Conservation (phyloP, 2,888 invertebrate genomes). For the Eupithecia tripunctaria region DNA sequence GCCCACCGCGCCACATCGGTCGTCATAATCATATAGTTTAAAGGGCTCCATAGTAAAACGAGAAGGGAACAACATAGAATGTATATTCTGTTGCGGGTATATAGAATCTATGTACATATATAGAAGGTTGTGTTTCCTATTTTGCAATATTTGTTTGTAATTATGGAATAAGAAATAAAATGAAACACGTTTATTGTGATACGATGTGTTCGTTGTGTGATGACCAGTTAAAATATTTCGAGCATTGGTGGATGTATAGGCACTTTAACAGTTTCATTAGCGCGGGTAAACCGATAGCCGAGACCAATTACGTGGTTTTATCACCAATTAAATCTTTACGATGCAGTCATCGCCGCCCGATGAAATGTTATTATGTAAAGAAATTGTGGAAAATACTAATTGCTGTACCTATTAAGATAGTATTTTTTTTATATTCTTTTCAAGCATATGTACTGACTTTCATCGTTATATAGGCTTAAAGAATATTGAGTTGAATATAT, state of each 20-base stretch:
- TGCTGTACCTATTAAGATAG: constrained; percentile 7
- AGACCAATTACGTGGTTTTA: constrained; percentile 51
- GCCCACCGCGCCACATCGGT: no score
- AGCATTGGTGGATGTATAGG: not conserved
- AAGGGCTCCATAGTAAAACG: no score
- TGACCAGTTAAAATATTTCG: not conserved
- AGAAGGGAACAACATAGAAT: no score
- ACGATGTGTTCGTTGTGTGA: not conserved
- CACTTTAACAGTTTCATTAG: constrained; percentile 68
- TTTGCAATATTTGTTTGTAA: no score
- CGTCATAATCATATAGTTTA: no score
- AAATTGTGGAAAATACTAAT: constrained; percentile 15
- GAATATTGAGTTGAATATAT: no score
- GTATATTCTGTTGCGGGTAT: no score
- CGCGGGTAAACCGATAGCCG: constrained; percentile 66
- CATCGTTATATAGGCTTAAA: no score
- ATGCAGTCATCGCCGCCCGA: constrained; percentile 43
- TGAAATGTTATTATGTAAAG: constrained; percentile 35
- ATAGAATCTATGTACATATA: no score
- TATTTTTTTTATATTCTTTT: not conserved
- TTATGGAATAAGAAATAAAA: no score
- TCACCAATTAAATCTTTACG: constrained; percentile 55
- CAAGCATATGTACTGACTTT: not conserved
- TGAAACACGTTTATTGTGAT: no score
- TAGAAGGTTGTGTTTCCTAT: no score